A percentile compares a stretch with the other conserved stretches of the same genome.
phyloP scores from a whole-genome alignment of 30 jellyfish, hydroid and myxozoan genomes.

The Chironex yamaguchii region DNA sequence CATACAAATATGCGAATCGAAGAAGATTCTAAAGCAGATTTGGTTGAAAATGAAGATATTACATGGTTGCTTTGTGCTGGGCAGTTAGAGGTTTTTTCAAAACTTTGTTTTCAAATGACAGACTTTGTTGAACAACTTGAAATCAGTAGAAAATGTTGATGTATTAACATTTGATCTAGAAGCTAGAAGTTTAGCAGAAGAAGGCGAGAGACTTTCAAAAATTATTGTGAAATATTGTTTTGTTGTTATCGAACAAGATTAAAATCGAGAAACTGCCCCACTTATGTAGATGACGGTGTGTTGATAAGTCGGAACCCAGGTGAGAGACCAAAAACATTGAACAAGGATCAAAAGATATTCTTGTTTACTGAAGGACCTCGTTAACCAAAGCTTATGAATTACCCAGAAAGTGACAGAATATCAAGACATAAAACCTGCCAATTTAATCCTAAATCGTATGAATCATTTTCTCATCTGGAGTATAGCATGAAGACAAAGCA shows the following conservation, averaged over 20 bases:
- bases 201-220: conserved; percentile 3
- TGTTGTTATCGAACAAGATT: not conserved
- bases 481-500: not conserved
- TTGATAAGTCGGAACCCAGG: conserved; percentile 7
- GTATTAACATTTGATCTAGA: not conserved
- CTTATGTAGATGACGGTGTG: not conserved
- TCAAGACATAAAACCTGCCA: conserved; percentile 4
- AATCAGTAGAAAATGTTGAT: conserved; percentile 21
- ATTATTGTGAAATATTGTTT: not conserved
- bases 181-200: not conserved
- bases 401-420: conserved; percentile 2
- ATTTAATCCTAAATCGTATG: not conserved
- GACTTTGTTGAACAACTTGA: not conserved
- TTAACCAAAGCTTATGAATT: conserved; percentile 1
- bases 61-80: conserved; percentile 50
- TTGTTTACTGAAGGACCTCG: conserved; percentile 3
- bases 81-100: conserved; percentile 19
- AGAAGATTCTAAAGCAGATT: conserved; percentile 12
- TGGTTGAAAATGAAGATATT: not conserved
- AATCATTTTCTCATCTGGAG: not conserved
- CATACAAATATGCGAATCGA: too few relatives aligned
- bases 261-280: conserved; percentile 15
- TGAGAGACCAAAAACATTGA: conserved; percentile 12
- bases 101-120: conserved; percentile 6
- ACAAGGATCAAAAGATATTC: conserved; percentile 4